A percentile compares a stretch with the other conserved stretches of the same genome.
These are phyloP conservation scores for Artemia sp. DNA, from an alignment of 2,888 invertebrate genomes.

Conservation along the genomic window DNA sequence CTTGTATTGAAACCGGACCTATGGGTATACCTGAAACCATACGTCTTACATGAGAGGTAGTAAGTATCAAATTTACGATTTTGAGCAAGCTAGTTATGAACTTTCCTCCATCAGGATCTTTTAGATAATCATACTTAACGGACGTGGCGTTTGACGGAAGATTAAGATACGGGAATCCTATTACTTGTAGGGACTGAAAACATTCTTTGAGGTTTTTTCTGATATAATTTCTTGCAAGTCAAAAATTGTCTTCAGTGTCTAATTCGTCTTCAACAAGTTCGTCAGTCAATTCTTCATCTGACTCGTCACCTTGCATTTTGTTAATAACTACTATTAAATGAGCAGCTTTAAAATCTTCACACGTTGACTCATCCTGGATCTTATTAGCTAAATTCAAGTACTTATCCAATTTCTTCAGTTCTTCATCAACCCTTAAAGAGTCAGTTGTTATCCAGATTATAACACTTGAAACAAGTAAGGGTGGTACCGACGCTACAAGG, in stretches of 20 bases:
- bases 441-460: conserved; percentile 14
- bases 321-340: background rate
- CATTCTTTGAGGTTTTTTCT: conserved; percentile 3
- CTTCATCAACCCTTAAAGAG: background rate
- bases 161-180: conserved; percentile 8
- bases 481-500: background rate
- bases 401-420: background rate
- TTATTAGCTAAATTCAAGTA: conserved; percentile 1
- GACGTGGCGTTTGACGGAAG: background rate
- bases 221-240: background rate
- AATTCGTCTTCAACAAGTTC: background rate
- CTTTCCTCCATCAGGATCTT: no score
- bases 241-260: background rate
- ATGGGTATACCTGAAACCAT: no score
- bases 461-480: background rate
- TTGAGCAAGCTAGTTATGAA: no score
- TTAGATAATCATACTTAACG: background rate
- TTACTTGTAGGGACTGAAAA: background rate
- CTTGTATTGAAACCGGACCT: no score
- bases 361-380: background rate
- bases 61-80: no score
- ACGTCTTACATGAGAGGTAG: no score
- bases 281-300: background rate
- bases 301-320: background rate
- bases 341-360: background rate